Evolutionary conservation across 2,113 vertebrate species (phyloP).

Genomic region (Polyodon spathula): DNA sequence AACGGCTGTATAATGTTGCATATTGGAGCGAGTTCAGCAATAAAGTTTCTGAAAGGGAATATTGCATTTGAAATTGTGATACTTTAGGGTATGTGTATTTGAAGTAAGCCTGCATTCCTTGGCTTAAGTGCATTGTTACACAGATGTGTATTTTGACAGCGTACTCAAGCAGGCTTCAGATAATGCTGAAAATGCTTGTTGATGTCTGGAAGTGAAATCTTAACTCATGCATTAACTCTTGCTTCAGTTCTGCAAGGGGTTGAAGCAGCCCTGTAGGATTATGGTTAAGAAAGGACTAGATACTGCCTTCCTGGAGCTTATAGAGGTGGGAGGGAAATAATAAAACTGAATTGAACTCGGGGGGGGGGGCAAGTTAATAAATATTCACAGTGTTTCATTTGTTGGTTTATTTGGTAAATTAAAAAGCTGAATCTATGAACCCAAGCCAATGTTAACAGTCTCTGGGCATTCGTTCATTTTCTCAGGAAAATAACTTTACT

Average conservation of each 20-base stretch:
- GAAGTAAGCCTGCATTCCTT: neutral
- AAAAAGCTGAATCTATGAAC: no score
- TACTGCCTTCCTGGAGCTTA: neutral
- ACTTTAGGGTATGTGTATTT: no score
- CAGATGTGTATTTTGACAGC: neutral
- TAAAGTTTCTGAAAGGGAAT: neutral
- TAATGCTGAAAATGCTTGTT: neutral
- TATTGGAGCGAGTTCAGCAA: no score
- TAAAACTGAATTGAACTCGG: no score
- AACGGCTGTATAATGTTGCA: no score
- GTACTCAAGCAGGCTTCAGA: constrained; percentile 1
- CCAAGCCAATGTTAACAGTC: no score
- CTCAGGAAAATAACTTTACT: constrained; percentile 23
- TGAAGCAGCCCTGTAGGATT: neutral
- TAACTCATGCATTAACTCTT: neutral
- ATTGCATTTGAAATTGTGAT: no score
- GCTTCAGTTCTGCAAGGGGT: neutral
- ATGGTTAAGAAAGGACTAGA: neutral
- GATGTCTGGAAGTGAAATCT: constrained; percentile 1
- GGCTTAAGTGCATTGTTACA: neutral
- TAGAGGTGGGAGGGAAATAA: neutral
- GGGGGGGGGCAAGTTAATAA: no score
- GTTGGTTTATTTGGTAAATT: neutral
- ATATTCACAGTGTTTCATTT: neutral
- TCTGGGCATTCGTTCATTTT: neutral